These are phyloP conservation scores for Lithophane leautieri DNA, from an alignment of 2,888 invertebrate species.

Conservation along the genomic window DNA sequence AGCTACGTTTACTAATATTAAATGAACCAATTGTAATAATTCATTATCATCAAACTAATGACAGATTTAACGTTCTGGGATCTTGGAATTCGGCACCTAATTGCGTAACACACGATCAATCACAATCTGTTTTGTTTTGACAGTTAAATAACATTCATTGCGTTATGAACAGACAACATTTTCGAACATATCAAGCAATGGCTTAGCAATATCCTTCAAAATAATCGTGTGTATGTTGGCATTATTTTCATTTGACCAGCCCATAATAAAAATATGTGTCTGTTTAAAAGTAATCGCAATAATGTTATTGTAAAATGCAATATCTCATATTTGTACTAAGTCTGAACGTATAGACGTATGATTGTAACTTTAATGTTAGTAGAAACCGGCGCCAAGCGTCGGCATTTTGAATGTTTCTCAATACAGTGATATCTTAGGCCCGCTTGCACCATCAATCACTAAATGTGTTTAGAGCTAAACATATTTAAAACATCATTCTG, in stretches of 20 bases:
- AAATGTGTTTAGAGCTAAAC: background rate
- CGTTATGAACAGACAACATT: too few species aligned
- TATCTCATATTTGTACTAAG: background rate
- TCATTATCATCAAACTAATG: background rate
- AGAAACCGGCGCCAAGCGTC: slow-evolving; percentile 37
- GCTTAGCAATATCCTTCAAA: too few species aligned
- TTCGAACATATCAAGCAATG: too few species aligned
- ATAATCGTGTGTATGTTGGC: too few species aligned
- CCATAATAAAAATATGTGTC: background rate
- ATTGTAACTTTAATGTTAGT: slow-evolving; percentile 10
- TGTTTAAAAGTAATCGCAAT: background rate
- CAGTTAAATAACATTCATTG: too few species aligned
- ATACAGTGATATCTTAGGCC: slow-evolving; percentile 23
- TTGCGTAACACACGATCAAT: too few species aligned
- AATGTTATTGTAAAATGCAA: slow-evolving; percentile 1
- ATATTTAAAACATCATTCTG: background rate
- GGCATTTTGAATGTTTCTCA: slow-evolving; percentile 15
- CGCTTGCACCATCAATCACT: background rate
- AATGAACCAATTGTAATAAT: background rate
- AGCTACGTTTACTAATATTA: background rate
- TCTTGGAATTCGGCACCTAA: background rate
- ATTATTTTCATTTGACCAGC: background rate
- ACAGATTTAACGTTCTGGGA: background rate
- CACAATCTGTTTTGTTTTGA: too few species aligned
- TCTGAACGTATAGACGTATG: slow-evolving; percentile 2